Base-by-base conservation (phyloP, 2,113 vertebrate genomes). In the Cacatua alba region DNA sequence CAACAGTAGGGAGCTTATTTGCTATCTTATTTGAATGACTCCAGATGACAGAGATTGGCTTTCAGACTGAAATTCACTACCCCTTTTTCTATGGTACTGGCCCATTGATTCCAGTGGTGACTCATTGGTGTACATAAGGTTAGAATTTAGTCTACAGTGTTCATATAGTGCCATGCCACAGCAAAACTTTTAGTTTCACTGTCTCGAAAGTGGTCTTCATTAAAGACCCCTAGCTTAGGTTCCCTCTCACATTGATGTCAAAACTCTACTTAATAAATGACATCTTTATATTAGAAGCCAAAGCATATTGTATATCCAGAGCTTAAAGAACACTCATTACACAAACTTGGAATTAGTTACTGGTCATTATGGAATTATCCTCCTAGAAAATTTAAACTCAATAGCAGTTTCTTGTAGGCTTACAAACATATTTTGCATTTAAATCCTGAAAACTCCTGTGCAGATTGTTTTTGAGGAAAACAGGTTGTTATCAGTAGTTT, bases 401-500 rank as follows among this genome's bases (percentile, higher is more conserved):
- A 39, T 92, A 86, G 13, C 33, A 35, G 44, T 80, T 88, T 90
- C 60, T 75, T 51, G 46, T 5, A 55, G 13, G 44, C 39, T 90
- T 81, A 48, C 12, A 64, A 72, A 60, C 3, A 7, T 52, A 35
- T 86, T 83, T 78, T 76, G 31, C 52, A 48, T 90, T 93, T 93
- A 88, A 95, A 88, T 88, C 68, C 68, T 48, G 43, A 77, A 95
- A 94, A 93, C 11, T 43, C 48, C 52, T 53, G 52, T 93, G 83
- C 37, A 92, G 74, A 76, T 87, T 93, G 37, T 84, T 92, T 95
- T 64, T 97, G n/a, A 92, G 83, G 49, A 92, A 92, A 94, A 74
- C 20, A 78, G 51, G 72, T 75, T 93, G 39, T 82, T 93, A 83
- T 84, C 65, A 75, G 65, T 84, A 94, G 69, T 84, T 96, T 93